A percentile compares a stretch with the other conserved stretches of the same genome.
Conservation (phyloP, 2,113 vertebrate genomes). For the Willisornis vidua region DNA sequence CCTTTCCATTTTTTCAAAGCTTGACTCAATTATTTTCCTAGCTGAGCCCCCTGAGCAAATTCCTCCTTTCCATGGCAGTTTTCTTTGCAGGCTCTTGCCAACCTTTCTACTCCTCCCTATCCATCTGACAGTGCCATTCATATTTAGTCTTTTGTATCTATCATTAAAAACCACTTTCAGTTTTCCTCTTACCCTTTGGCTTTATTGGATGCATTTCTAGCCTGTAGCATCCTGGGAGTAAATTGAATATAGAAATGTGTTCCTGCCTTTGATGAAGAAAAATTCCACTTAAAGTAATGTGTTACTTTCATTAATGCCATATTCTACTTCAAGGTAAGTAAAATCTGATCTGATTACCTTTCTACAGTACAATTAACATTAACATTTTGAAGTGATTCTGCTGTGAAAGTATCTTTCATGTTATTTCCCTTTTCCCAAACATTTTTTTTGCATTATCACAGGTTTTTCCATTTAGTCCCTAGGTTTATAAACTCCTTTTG, state of each 20-base stretch:
- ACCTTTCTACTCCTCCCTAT: not conserved
- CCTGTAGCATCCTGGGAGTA: not conserved
- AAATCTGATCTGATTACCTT: not conserved
- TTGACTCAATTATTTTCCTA: not conserved
- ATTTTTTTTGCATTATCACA: not conserved
- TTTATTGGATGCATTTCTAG: not conserved
- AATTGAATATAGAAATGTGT: not conserved
- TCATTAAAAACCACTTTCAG: not conserved
- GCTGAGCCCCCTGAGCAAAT: not conserved
- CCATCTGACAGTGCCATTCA: conserved; percentile 8
- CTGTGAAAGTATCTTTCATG: not conserved
- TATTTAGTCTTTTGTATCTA: not conserved
- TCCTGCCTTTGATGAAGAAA: not conserved
- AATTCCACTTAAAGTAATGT: not conserved
- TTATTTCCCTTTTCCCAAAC: not conserved
- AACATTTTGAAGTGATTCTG: not conserved
- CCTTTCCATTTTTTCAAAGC: not conserved
- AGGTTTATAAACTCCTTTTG: not conserved
- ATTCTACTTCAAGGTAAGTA: not conserved
- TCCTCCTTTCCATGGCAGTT: not conserved
- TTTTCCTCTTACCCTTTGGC: not conserved
- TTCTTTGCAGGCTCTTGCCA: not conserved
- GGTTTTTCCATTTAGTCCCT: not conserved
- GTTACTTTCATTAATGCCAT: not conserved
- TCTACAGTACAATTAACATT: not conserved